phyloP scores from a whole-genome alignment of 2,797 vertebrate species.

The Buphagus erythrorhynchus region DNA sequence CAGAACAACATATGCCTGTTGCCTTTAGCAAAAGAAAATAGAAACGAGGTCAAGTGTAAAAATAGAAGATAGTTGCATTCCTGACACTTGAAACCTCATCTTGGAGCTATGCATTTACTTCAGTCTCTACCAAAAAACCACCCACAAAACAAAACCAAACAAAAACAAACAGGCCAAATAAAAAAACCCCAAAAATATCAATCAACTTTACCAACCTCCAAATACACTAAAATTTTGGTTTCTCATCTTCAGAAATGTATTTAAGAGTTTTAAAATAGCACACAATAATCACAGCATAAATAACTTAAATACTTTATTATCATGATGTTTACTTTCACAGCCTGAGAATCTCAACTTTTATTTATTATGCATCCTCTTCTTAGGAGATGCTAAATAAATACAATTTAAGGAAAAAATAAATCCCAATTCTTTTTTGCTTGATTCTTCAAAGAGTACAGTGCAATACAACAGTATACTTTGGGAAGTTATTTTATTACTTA shows the following conservation, averaged over 20 bases:
- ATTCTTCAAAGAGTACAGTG: not conserved
- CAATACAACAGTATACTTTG: not conserved
- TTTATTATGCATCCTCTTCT: not conserved
- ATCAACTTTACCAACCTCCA: not conserved
- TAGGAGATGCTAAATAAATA: not conserved
- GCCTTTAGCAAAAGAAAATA: constrained; percentile 60
- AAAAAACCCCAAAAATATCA: not conserved
- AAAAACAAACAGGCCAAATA: not conserved
- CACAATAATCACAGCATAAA: not conserved
- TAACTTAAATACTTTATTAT: not conserved
- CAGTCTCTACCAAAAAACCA: not conserved
- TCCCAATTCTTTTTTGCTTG: not conserved
- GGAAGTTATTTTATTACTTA: not conserved
- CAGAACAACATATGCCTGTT: constrained; percentile 36
- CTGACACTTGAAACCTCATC: constrained; percentile 64
- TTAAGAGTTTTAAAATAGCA: not conserved
- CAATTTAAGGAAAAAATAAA: not conserved
- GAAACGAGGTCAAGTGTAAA: constrained; percentile 67
- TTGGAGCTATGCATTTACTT: constrained; percentile 41
- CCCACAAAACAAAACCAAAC: too few relatives aligned
- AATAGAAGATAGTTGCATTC: constrained; percentile 64
- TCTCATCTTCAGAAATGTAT: not conserved
- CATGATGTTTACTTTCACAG: not conserved
- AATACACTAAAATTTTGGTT: not conserved
- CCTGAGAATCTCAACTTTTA: not conserved